Evolutionary conservation across 2,113 vertebrate genomes (phyloP), one percentile per base, ranked within the genome.

Genomic region (Nothobranchius furzeri): DNA sequence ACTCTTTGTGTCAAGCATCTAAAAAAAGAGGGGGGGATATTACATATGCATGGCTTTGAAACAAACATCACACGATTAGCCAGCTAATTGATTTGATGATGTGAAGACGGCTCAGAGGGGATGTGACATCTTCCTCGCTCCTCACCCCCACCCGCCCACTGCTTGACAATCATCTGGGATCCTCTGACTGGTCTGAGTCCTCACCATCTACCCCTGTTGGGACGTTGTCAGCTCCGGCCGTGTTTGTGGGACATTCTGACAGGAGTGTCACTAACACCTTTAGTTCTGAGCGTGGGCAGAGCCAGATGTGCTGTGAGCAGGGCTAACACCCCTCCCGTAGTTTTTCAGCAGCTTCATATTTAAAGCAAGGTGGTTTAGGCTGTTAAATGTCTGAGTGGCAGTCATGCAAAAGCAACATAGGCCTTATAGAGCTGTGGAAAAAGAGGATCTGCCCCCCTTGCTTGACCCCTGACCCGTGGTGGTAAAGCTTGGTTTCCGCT

Each of bases 301-400:
- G 77, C 75, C 87, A 90, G 85, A 83, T 90, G 80, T 87, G 85
- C 80, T 82, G 85, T 65, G 80, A 88, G 75, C 46, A 24, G 68
- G 68, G 58, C 65, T 77, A 65, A 59, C 76, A 78, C 67, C 54
- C 43, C 42, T 40, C 64, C 37, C 20, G 20, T 20, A 20, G 20
- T 20, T 20, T 20, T 50, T 20, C 48, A 20, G n/a, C n/a, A 10
- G 2, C 1, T 43, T 70, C 46, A 15, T 57, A 10, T 11, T 55
- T 24, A 43, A 53, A 43, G 17, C 0, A 50, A 3, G 12, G 10
- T 9, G 13, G n/a, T 73, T 55, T 48, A 14, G 17, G 30, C 47
- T 17, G 14, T 25, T 54, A 9, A 40, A 65, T 35, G 40, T 55
- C 52, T 10, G 24, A 51, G 60, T 62, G 52, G 52, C 46, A 53